Base-by-base conservation (phyloP, 2,888 invertebrate genomes). In the Sclerodermus sp. region DNA sequence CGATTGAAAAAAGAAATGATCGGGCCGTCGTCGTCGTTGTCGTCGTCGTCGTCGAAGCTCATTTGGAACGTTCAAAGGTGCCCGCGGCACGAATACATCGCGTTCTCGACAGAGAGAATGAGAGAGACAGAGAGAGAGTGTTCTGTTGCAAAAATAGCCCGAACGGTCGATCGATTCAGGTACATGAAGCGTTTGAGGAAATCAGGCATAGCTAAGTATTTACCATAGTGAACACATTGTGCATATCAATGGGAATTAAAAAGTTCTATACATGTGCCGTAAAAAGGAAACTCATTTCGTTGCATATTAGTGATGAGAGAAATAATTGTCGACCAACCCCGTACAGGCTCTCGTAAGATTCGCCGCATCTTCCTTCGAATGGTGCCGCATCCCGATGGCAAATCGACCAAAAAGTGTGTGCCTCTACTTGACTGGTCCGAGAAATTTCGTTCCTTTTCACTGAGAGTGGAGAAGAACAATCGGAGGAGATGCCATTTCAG, bases 201-300 rank as follows among this genome's bases (percentile, higher is more conserved):
- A 73, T 76, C 74, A 76, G 76, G 75, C 75, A 76, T 74, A 75
- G 74, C 76, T 72, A 73, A 73, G 70, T 77, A 73, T 75, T 73
- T 76, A 76, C 74, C 76, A 77, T 76, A 77, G 77, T 77, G 76
- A 77, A 76, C 76, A 77, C 75, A 77, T 77, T 77, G 77, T 77
- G 77, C 78, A 77, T 74, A 71, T 77, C 75, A 78, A 78, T 76
- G 76, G 76, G 75, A 77, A 78, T 77, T 73, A 72, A 64, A 71
- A 78, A 77, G 76, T 71, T 76, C 77, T 79, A 79, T 79, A 78
- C 77, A 77, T 74, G 84, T 84, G 84, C 84, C 84, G 84, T 84
- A 84, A 80, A 84, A 84, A 84, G 78, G 78, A 78, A 84, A 83
- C 82, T 84, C 74, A 84, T 82, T 77, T 74, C 71, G 74, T 77